Conservation (phyloP, 2,888 invertebrate species). For the Cactoblastis cactorum region DNA sequence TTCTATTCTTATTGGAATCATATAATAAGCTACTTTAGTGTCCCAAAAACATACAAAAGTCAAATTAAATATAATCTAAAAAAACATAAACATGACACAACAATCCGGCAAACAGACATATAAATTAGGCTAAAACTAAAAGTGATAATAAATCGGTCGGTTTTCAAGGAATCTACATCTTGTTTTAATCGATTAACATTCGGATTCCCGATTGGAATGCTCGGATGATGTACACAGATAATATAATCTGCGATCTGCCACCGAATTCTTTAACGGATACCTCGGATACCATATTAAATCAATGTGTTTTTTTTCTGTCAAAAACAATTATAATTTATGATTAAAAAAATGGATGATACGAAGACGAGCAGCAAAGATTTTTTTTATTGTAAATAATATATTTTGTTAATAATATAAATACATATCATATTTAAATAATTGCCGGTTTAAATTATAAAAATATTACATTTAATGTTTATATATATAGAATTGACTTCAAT, state of each 20-base stretch:
- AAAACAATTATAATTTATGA: slow-evolving; percentile 6
- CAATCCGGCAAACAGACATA: slow-evolving; percentile 3
- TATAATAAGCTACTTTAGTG: no score
- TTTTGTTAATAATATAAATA: no score
- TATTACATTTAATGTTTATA: no score
- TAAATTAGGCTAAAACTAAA: slow-evolving; percentile 14
- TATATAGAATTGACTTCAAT: no score
- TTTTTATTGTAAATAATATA: no score
- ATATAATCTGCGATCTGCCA: slow-evolving; percentile 75
- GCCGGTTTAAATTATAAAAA: no score
- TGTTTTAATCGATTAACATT: slow-evolving; percentile 49
- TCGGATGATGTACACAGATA: slow-evolving; percentile 59
- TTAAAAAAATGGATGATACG: no score
- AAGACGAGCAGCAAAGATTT: no score
- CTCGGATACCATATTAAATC: slow-evolving; percentile 46
- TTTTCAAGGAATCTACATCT: slow-evolving; percentile 52
- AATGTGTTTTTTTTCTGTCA: slow-evolving; percentile 33
- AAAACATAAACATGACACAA: background rate
- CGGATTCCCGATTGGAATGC: slow-evolving; percentile 56
- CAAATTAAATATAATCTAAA: no score
- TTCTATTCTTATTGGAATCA: no score
- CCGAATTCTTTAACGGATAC: slow-evolving; percentile 55
- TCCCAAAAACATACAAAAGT: background rate
- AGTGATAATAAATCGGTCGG: slow-evolving; percentile 16
- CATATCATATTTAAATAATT: no score